phyloP scores from a whole-genome alignment of 2,113 vertebrate species.

The Ranitomeya variabilis region DNA sequence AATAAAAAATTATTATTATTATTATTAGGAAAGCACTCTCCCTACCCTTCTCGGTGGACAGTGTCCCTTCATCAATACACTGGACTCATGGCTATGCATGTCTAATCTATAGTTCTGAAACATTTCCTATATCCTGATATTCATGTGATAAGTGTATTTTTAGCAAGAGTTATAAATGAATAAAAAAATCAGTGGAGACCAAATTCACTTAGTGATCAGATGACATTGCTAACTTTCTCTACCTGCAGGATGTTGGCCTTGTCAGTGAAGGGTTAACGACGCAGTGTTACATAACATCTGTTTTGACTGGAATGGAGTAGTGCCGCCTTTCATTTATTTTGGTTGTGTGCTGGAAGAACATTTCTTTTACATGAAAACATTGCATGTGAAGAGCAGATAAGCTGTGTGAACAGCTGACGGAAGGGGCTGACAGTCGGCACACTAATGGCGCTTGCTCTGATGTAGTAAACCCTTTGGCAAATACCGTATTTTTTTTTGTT shows the following conservation, averaged over 20 bases:
- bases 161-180: too few relatives aligned
- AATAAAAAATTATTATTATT: too few relatives aligned
- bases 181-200: too few relatives aligned
- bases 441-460: background rate
- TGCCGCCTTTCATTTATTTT: constrained; percentile 15
- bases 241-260: background rate
- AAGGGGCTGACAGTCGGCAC: constrained; percentile 2
- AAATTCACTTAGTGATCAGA: too few relatives aligned
- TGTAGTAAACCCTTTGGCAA: constrained; percentile 35
- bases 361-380: constrained; percentile 49
- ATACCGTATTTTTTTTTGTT: background rate
- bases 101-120: too few relatives aligned
- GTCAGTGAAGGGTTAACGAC: background rate
- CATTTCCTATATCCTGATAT: too few relatives aligned
- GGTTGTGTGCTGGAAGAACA: constrained; percentile 22
- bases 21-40: too few relatives aligned
- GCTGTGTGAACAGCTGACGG: constrained; percentile 30
- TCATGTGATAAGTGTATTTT: too few relatives aligned
- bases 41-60: too few relatives aligned
- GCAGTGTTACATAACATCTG: background rate
- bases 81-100: too few relatives aligned
- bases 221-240: background rate
- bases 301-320: background rate
- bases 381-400: constrained; percentile 41
- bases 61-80: too few relatives aligned